phyloP scores from a whole-genome alignment of 64 coral and sea anemone genomes.

The Pachyseris speciosa region DNA sequence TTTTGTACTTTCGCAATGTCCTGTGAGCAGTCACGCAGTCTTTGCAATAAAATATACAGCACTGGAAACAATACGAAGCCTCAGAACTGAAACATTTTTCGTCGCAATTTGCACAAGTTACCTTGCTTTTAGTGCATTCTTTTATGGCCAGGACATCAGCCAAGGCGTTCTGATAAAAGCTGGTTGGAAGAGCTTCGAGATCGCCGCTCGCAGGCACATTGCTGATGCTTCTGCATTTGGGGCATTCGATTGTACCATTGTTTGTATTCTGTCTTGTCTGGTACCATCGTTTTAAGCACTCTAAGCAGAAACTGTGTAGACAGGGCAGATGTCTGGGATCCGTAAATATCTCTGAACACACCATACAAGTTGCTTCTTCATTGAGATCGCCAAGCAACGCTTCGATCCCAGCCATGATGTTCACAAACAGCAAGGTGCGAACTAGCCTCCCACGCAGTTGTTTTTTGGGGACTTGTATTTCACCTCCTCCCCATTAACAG shows the following conservation, averaged over 20 bases:
- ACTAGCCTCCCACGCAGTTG: too few relatives aligned
- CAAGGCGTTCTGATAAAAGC: neutral
- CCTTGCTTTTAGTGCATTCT: neutral
- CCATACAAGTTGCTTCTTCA: neutral
- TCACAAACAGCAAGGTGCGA: too few relatives aligned
- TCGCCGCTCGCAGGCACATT: neutral
- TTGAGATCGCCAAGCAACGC: neutral
- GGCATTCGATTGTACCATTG: neutral
- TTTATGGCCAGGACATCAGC: neutral
- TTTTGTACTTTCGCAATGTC: neutral
- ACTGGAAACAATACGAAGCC: neutral
- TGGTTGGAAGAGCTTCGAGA: neutral
- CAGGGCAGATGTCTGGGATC: constrained; percentile 1
- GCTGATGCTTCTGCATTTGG: neutral
- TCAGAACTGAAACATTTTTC: neutral
- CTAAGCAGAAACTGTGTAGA: constrained; percentile 26
- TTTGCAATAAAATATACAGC: neutral
- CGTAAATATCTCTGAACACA: neutral
- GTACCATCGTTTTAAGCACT: neutral
- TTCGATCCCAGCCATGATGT: neutral
- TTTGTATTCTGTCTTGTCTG: neutral
- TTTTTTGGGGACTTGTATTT: too few relatives aligned
- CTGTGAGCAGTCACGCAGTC: neutral
- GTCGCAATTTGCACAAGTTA: neutral
- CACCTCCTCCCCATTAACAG: too few relatives aligned